phyloP scores from a whole-genome alignment of 2,888 invertebrate species.

The Spisula subtruncata region DNA sequence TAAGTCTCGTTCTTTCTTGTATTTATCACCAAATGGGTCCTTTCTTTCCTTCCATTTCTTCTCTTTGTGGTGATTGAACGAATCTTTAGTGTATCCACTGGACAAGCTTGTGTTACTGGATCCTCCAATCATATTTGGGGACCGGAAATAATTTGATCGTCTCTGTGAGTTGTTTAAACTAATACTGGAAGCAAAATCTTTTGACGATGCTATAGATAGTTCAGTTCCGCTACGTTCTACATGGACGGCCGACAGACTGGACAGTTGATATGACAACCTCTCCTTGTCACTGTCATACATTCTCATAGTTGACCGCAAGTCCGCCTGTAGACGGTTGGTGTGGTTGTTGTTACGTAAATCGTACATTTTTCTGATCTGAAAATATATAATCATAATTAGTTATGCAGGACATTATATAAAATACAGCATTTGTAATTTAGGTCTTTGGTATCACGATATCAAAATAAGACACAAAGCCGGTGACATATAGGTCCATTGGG shows the following conservation, averaged over 20 bases:
- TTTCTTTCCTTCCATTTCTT: conserved; percentile 59
- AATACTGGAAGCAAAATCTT: conserved; percentile 40
- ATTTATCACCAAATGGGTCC: conserved; percentile 58
- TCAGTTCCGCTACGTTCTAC: conserved; percentile 57
- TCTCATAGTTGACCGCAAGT: conserved; percentile 76
- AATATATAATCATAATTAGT: background rate
- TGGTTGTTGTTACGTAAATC: conserved; percentile 66
- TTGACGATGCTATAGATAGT: conserved; percentile 53
- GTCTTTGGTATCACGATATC: too few relatives aligned
- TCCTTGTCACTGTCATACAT: conserved; percentile 75
- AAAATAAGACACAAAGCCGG: too few relatives aligned
- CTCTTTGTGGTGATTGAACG: conserved; percentile 21
- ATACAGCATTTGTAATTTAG: too few relatives aligned
- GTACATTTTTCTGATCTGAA: conserved; percentile 67
- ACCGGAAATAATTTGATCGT: conserved; percentile 61
- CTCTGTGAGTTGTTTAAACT: conserved; percentile 18
- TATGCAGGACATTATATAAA: too few relatives aligned
- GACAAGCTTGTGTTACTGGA: conserved; percentile 32
- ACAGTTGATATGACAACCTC: conserved; percentile 72
- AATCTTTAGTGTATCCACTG: conserved; percentile 23
- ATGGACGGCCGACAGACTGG: conserved; percentile 50
- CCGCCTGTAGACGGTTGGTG: conserved; percentile 76
- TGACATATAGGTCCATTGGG: too few relatives aligned
- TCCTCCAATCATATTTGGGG: conserved; percentile 71
- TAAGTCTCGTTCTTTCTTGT: conserved; percentile 69